phyloP scores from a whole-genome alignment of 2,797 vertebrate genomes.

The Eutrigla gurnardus region DNA sequence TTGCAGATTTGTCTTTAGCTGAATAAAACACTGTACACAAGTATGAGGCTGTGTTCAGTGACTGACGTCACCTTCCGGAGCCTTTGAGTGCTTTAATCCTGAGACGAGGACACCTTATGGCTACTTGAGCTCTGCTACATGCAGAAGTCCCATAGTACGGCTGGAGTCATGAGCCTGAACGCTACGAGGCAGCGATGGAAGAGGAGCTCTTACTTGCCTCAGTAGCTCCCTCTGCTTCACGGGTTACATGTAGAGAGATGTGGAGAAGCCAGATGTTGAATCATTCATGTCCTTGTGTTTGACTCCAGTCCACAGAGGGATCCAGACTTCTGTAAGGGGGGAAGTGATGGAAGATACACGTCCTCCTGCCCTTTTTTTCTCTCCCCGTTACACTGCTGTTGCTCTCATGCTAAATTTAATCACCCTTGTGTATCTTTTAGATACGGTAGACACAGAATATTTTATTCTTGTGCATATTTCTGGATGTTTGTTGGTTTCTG shows the following conservation, averaged over 20 bases:
- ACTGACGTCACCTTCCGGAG: neutral
- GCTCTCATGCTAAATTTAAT: slow-evolving; percentile 36
- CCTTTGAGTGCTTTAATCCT: slow-evolving; percentile 9
- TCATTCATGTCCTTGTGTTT: slow-evolving; percentile 72
- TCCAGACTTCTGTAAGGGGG: slow-evolving; percentile 22
- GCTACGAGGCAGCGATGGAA: neutral
- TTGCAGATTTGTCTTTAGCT: neutral
- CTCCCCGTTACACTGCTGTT: slow-evolving; percentile 7
- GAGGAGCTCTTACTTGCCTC: slow-evolving; percentile 32
- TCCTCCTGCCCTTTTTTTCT: slow-evolving; percentile 4
- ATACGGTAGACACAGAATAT: neutral
- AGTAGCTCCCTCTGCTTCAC: slow-evolving; percentile 30
- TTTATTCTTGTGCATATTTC: slow-evolving; percentile 9
- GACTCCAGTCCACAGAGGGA: slow-evolving; percentile 52
- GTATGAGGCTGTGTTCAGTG: neutral
- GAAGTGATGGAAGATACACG: slow-evolving; percentile 23
- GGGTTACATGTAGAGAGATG: slow-evolving; percentile 41
- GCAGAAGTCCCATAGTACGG: neutral
- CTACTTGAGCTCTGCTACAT: neutral
- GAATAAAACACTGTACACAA: slow-evolving; percentile 7
- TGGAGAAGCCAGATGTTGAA: slow-evolving; percentile 65
- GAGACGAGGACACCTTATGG: neutral
- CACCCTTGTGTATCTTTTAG: slow-evolving; percentile 4
- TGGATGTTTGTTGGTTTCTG: neutral
- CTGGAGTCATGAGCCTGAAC: slow-evolving; percentile 23